A percentile compares a stretch with the other conserved stretches of the same genome.
phyloP scores from a whole-genome alignment of 2,888 invertebrate species.

The Phengaris arion region DNA sequence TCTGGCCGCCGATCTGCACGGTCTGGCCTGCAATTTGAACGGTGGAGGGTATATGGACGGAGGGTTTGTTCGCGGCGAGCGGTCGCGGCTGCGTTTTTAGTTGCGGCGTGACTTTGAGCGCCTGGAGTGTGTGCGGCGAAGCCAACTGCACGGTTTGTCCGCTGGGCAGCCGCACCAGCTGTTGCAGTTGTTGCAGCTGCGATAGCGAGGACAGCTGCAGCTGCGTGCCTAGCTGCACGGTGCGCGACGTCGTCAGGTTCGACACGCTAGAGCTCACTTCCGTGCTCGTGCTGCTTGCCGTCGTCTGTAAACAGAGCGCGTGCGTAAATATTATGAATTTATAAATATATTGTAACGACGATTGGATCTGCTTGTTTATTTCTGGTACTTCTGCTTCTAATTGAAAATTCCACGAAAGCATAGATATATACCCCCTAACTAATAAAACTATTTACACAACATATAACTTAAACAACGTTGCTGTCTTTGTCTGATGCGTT shows the following conservation, averaged over 20 bases:
- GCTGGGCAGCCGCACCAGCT: constrained; percentile 63
- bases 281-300: constrained; percentile 45
- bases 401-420: too few species aligned
- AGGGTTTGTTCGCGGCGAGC: constrained; percentile 49
- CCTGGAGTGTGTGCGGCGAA: constrained; percentile 56
- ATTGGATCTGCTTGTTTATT: too few species aligned
- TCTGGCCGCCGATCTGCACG: constrained; percentile 63
- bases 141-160: constrained; percentile 69
- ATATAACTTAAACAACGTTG: too few species aligned
- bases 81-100: constrained; percentile 49
- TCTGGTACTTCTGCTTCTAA: too few species aligned
- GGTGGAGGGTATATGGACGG: constrained; percentile 60
- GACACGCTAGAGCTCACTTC: constrained; percentile 54
- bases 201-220: constrained; percentile 57
- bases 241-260: constrained; percentile 51
- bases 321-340: background rate
- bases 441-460: too few species aligned
- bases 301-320: constrained; percentile 47
- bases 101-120: constrained; percentile 51
- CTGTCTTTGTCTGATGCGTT: too few species aligned
- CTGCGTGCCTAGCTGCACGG: constrained; percentile 55
- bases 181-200: constrained; percentile 59
- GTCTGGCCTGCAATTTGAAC: constrained; percentile 62
- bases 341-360: too few species aligned
- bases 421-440: too few species aligned